phyloP scores from a whole-genome alignment of 2,113 vertebrate genomes.

The Pollimyrus isidori region DNA sequence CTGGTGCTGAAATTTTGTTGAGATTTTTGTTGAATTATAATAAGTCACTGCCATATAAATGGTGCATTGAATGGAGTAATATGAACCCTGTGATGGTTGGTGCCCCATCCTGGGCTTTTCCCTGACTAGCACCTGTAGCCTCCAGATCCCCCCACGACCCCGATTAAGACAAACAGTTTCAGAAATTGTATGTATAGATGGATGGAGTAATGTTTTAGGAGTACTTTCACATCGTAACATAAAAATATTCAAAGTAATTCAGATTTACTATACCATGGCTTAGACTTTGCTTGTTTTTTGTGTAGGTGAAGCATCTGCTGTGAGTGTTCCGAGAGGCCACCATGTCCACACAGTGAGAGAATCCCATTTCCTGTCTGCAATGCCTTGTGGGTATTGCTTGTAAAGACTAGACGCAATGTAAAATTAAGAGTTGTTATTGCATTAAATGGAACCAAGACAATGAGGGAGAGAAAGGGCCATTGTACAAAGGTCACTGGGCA shows the following conservation, averaged over 20 bases:
- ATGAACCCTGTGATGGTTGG: no score
- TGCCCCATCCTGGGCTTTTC: no score
- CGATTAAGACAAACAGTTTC: no score
- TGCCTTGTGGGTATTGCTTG: conserved; percentile 42
- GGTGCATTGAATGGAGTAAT: no score
- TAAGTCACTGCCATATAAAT: background rate
- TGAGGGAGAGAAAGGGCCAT: conserved; percentile 40
- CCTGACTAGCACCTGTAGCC: no score
- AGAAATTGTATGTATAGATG: background rate
- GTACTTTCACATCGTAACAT: background rate
- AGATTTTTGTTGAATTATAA: background rate
- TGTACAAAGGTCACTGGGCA: conserved; percentile 54
- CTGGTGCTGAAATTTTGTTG: background rate
- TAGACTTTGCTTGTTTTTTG: background rate
- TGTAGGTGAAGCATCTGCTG: background rate
- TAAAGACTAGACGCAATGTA: conserved; percentile 38
- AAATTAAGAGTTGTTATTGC: conserved; percentile 53
- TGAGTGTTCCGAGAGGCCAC: background rate
- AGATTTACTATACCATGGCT: background rate
- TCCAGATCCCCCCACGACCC: no score
- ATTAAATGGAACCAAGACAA: conserved; percentile 50
- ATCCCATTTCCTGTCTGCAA: conserved; percentile 7
- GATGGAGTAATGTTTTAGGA: background rate
- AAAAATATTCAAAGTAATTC: background rate
- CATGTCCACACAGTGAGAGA: background rate